Evolutionary conservation across 92 coral and sea anemone species (phyloP).

Genomic region (Epizoanthus illoricatus): DNA sequence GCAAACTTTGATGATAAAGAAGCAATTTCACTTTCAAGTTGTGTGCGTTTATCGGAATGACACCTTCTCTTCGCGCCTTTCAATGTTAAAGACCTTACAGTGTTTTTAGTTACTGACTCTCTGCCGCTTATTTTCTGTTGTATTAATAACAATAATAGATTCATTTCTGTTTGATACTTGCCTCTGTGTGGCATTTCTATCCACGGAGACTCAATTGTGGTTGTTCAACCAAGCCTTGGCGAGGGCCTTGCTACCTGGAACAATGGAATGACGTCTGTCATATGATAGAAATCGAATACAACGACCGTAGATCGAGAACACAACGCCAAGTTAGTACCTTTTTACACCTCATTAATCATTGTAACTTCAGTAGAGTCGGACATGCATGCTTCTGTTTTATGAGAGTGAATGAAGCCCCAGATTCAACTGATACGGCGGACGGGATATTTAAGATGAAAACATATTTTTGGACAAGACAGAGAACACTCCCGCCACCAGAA

Average conservation of each 20-base stretch:
- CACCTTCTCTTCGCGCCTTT: too few species aligned
- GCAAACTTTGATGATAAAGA: too few species aligned
- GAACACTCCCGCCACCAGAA: conserved; percentile 26
- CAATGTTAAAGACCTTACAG: too few species aligned
- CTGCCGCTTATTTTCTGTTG: neutral
- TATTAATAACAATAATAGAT: neutral
- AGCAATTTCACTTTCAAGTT: too few species aligned
- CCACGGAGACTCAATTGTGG: conserved; percentile 47
- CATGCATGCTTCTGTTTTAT: too few species aligned
- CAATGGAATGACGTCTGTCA: neutral
- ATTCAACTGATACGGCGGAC: neutral
- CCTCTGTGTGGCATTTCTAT: conserved; percentile 90
- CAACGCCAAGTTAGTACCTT: neutral
- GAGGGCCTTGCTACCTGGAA: conserved; percentile 30
- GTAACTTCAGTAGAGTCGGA: neutral
- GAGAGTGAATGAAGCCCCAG: neutral
- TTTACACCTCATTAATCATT: neutral
- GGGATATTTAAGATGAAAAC: neutral
- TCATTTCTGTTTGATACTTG: neutral
- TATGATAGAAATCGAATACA: neutral
- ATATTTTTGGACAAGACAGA: neutral
- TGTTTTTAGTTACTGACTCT: neutral
- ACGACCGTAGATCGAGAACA: neutral
- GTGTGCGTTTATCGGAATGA: too few species aligned
- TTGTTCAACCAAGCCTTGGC: conserved; percentile 44